These are phyloP conservation scores for Orthosia incerta DNA, from an alignment of 2,888 invertebrate species.

Conservation along the genomic window DNA sequence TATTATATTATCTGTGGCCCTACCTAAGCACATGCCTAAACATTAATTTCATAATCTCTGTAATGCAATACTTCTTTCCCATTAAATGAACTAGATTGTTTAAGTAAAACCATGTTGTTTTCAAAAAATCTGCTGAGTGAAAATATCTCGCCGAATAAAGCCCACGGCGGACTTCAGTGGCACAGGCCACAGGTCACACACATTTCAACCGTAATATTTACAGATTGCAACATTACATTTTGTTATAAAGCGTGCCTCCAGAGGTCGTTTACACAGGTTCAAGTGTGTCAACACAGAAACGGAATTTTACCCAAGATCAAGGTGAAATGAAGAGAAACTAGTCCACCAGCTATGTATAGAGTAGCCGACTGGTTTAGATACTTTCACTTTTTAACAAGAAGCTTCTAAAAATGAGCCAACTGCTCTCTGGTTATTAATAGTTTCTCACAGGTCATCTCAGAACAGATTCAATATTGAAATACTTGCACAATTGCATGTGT, in stretches of 20 bases:
- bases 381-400: constrained; percentile 28
- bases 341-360: constrained; percentile 9
- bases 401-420: not conserved
- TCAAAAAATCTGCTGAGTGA: not conserved
- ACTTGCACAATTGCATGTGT: not conserved
- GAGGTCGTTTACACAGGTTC: not conserved
- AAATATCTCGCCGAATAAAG: not conserved
- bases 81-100: no score
- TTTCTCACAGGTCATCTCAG: not conserved
- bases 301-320: constrained; percentile 40
- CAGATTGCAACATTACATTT: constrained; percentile 20
- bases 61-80: no score
- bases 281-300: constrained; percentile 17
- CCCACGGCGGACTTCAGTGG: not conserved
- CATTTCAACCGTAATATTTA: not conserved
- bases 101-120: not conserved
- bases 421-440: not conserved
- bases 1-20: no score
- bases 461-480: not conserved
- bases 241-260: not conserved
- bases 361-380: constrained; percentile 24
- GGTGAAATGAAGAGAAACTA: constrained; percentile 31
- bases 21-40: no score
- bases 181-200: constrained; percentile 3
- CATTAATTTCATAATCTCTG: no score